Conservation (phyloP, 2,113 vertebrate species). For the Fulica atra region DNA sequence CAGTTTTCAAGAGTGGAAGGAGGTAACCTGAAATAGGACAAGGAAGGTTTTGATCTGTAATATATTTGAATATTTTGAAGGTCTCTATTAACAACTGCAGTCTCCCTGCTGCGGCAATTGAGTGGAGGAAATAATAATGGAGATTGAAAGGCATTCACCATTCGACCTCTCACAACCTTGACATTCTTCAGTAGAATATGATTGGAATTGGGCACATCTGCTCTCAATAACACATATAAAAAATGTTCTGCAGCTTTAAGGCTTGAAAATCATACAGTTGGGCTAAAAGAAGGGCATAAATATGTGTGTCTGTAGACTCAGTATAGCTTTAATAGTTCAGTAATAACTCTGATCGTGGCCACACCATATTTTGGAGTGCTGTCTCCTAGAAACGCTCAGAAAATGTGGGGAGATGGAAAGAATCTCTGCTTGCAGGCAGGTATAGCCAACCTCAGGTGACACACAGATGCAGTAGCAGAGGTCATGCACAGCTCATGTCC, state of each 20-base stretch:
- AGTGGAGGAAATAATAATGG: slow-evolving; percentile 82
- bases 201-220: slow-evolving; percentile 80
- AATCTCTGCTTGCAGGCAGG: neutral
- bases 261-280: slow-evolving; percentile 68
- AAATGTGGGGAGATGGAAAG: neutral
- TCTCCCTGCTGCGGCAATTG: slow-evolving; percentile 73
- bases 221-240: slow-evolving; percentile 79
- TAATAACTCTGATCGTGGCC: neutral
- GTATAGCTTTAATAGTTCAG: slow-evolving; percentile 34
- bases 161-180: slow-evolving; percentile 67
- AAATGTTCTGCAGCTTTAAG: slow-evolving; percentile 74
- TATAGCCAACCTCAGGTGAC: neutral
- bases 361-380: neutral
- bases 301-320: slow-evolving; percentile 28
- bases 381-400: neutral
- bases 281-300: slow-evolving; percentile 63
- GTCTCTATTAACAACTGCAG: slow-evolving; percentile 47
- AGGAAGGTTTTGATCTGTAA: neutral
- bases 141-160: slow-evolving; percentile 78
- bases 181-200: slow-evolving; percentile 72
- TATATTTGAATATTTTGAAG: slow-evolving; percentile 35
- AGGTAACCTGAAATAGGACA: neutral
- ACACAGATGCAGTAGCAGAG: neutral
- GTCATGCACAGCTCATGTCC: neutral
- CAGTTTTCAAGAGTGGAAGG: neutral